Base-by-base conservation (phyloP, 1,140 invertebrate genomes). In the Phymorhynchus buccinoides region DNA sequence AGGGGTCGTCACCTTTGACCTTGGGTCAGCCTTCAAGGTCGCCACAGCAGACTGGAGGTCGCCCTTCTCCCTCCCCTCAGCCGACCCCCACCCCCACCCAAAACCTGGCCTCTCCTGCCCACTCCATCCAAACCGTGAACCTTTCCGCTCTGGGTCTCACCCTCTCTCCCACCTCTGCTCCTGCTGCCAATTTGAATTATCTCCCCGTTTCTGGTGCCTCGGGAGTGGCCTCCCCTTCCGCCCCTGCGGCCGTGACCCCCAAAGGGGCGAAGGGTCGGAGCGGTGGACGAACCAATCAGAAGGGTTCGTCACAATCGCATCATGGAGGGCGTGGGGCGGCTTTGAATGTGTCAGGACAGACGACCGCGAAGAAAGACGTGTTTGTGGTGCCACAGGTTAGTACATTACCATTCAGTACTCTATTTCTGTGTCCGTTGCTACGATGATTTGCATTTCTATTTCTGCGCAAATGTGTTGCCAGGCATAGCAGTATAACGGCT, bases 331-430 rank as follows among this genome's bases (percentile, higher is more conserved):
- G 7, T 12, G 32, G 14, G 35, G 41, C n/a, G 52, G 35, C n/a
- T 12, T n/a, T 3, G 30, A 41, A 37, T 41, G 32, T 2, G 32
- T 32, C 52, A 62, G 35, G 16, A 6, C 39, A 7, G 30, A 14
- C 42, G 30, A 39, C 68, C 27, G 16, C 56, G 62, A 83, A 83
- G 37, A 83, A 83, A 71, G 81, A 83, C 71, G 81, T 52, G 39
- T 83, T 83, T 71, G 81, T 32, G 16, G 66, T 83, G 18, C 81
- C 81, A 32, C 62, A 83, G 66, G 81, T 83, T n/a, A n/a, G n/a
- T n/a, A n/a, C n/a, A n/a, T n/a, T n/a, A n/a, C n/a, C n/a, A n/a
- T n/a, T n/a, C n/a, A n/a, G n/a, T n/a, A n/a, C n/a, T n/a, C n/a
- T n/a, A n/a, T n/a, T n/a, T n/a, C n/a, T n/a, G n/a, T n/a, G n/a